Evolutionary conservation across 2,888 invertebrate species (phyloP).

Genomic region (Chesias legatella): DNA sequence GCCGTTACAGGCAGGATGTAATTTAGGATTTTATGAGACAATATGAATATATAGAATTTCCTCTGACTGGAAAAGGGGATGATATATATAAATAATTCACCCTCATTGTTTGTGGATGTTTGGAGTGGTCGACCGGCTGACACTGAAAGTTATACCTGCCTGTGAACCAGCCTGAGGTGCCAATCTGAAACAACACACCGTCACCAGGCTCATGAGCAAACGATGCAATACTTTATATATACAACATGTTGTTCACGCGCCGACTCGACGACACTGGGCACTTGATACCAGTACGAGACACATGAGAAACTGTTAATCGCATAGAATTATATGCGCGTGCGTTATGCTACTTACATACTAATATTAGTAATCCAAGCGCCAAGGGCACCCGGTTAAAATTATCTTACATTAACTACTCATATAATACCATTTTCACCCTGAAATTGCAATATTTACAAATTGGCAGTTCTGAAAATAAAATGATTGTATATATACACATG

Average conservation of each 20-base stretch:
- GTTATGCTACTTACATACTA: conserved; percentile 19
- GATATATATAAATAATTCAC: conserved; percentile 83
- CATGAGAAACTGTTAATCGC: conserved; percentile 16
- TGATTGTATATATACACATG: conserved; percentile 66
- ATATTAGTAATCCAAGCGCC: conserved; percentile 20
- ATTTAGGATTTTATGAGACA: conserved; percentile 14
- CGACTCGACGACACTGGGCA: neutral
- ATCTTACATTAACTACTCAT: conserved; percentile 28
- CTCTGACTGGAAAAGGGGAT: conserved; percentile 27
- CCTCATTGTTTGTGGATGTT: conserved; percentile 93
- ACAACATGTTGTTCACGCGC: neutral
- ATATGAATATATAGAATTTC: conserved; percentile 13
- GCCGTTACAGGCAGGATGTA: conserved; percentile 7
- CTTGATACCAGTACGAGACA: neutral
- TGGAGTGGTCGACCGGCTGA: conserved; percentile 98
- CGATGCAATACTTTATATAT: conserved; percentile 7
- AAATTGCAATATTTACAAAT: conserved; percentile 40
- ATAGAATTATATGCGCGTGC: conserved; percentile 25
- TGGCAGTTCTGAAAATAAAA: conserved; percentile 45
- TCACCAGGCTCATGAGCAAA: conserved; percentile 61
- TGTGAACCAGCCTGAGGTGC: conserved; percentile 95
- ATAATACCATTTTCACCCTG: conserved; percentile 32
- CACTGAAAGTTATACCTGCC: conserved; percentile 97
- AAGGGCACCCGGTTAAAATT: conserved; percentile 1
- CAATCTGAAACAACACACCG: conserved; percentile 88